Base-by-base conservation (phyloP, 2,888 invertebrate species). In the Lasioglossum vierecki region DNA sequence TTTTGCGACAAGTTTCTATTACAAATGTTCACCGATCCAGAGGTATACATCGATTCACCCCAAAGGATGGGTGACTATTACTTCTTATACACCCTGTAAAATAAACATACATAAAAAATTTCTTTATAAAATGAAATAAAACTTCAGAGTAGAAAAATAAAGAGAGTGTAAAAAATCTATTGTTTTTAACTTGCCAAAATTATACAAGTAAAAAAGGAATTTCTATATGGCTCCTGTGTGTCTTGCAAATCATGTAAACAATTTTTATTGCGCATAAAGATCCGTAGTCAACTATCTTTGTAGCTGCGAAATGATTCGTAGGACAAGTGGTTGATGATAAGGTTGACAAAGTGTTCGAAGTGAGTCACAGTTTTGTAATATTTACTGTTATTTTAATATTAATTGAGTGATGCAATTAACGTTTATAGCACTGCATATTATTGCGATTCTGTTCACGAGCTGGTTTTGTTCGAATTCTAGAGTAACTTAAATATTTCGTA, bases 381-480 rank as follows among this genome's bases (percentile, higher is more conserved):
- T 57, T 57, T 57, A n/a, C n/a, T 57, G n/a, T n/a, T 57, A n/a
- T 30, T 66, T 66, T 15, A 66, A 35, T 35, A 18, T 66, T 9
- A 15, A 30, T 66, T 22, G 22, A 22, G 22, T 1, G 66, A 35
- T 35, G 66, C 66, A 3, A 66, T 22, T 22, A 66, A 66, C 30
- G 66, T 66, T 39, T 18, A 22, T 3, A 35, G 66, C 35, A 18
- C 66, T 9, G 66, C 4, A 8, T 5, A 41, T n/a, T 6, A 39
- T 60, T 70, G 30, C 15, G 11, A 44, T 66, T 30, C 35, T 53
- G 49, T 71, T 63, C 6, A 26, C 8, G n/a, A 39, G 46, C 79
- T 39, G 35, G 5, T 73, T 74, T 78, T 49, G 13, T 74, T 73
- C 30, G 30, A 41, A 46, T 70, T 68, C n/a, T 76, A 39, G 22